Evolutionary conservation across 2,888 invertebrate species (phyloP), one percentile per base, ranked within the genome.

Genomic region (Acleris cristana): DNA sequence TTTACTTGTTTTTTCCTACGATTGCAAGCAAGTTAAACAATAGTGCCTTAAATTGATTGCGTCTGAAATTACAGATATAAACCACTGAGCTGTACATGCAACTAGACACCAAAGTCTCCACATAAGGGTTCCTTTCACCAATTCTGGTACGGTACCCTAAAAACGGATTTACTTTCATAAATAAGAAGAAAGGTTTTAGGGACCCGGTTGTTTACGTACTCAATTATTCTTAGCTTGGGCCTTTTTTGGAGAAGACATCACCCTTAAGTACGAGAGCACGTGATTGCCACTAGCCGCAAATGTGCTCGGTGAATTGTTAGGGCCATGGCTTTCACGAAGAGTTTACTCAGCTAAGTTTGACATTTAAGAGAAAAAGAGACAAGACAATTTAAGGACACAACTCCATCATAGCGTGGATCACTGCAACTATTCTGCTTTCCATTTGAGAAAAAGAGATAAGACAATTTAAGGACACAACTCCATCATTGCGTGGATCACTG

Each of bases 171-270:
- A 40, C 19, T 34, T 34, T 57, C 44, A 53, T 64, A 58, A 53
- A 64, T 52, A 64, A 45, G 64, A 45, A 44, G 30, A 53, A 58
- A 64, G 58, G n/a, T 48, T 58, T 64, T 45, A 53, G 53, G n/a
- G 56, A 44, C 8, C 16, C 19, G 55, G 34, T 51, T 40, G 40
- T 40, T 40, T 19, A 40, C 48, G 58, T 58, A 53, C 58, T 64
- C 48, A 65, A 59, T 64, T 58, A 58, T 58, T 64, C 64, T 53
- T 53, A 16, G 64, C 64, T 64, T n/a, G 18, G 52, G n/a, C 34
- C 53, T 60, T 60, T 65, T 60, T 16, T 7, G 19, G 49, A 30
- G 64, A 57, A 49, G 51, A 30, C 34, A 23, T 40, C 64, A 51
- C 18, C 34, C 30, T 53, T 60, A 65, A 65, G 60, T 54, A 48